phyloP scores from a whole-genome alignment of 2,797 vertebrate species.

The Malacoraja senta region DNA sequence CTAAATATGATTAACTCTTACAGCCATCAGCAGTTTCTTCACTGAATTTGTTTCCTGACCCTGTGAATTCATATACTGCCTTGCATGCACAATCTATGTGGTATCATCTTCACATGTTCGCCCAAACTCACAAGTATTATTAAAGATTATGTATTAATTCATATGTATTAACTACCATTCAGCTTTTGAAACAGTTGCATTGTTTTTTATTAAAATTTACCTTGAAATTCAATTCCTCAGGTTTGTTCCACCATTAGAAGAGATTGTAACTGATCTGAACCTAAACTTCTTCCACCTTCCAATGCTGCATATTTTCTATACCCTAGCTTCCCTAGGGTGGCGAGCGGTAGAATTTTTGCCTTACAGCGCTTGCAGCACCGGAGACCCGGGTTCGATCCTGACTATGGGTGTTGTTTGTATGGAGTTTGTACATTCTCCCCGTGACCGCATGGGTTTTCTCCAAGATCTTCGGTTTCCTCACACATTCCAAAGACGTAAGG shows the following conservation, averaged over 20 bases:
- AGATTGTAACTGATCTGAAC: background rate
- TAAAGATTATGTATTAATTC: background rate
- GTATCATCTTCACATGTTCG: no score
- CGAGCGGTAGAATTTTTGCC: no score
- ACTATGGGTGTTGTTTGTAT: no score
- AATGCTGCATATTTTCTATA: background rate
- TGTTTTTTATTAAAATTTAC: background rate
- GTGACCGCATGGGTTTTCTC: no score
- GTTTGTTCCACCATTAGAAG: background rate
- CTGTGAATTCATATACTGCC: no score
- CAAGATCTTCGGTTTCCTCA: no score
- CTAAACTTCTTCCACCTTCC: background rate
- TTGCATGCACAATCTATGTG: no score
- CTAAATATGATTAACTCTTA: background rate
- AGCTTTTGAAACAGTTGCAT: conserved; percentile 7
- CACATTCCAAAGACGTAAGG: no score
- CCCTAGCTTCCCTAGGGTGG: background rate
- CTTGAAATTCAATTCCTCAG: background rate
- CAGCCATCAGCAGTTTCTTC: background rate
- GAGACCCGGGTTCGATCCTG: no score
- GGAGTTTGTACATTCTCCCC: no score
- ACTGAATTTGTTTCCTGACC: background rate
- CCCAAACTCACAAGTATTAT: background rate
- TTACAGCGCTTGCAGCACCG: no score
- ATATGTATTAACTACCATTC: background rate